These are phyloP conservation scores for Corydoras maculifer DNA, from an alignment of 2,113 vertebrate species.

Conservation along the genomic window DNA sequence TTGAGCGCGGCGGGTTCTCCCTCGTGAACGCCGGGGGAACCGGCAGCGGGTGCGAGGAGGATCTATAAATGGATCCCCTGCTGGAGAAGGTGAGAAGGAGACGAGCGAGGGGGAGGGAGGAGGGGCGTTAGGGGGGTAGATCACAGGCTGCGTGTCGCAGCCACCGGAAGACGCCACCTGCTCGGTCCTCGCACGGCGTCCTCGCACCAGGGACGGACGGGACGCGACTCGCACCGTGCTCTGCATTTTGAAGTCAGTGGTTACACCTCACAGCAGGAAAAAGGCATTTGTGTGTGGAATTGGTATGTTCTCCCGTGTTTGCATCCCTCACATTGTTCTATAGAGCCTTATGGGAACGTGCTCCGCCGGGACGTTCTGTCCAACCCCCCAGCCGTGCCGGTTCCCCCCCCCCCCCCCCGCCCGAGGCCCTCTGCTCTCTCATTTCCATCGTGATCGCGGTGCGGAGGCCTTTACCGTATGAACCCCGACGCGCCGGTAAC, in stretches of 20 bases:
- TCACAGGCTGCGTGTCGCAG: conserved; percentile 10
- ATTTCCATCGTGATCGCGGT: too few relatives aligned
- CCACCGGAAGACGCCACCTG: conserved; percentile 6
- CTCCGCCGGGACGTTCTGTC: too few relatives aligned
- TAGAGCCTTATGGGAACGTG: too few relatives aligned
- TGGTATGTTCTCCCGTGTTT: too few relatives aligned
- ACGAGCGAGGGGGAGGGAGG: conserved; percentile 4
- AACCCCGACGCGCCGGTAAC: too few relatives aligned
- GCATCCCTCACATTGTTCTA: too few relatives aligned
- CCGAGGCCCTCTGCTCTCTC: too few relatives aligned
- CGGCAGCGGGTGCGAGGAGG: conserved; percentile 8
- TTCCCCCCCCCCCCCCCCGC: too few relatives aligned
- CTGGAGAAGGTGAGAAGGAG: conserved; percentile 26
- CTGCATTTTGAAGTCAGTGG: not conserved
- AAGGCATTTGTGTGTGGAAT: too few relatives aligned
- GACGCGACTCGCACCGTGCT: not conserved
- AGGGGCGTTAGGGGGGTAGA: conserved; percentile 26
- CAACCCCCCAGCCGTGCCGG: too few relatives aligned
- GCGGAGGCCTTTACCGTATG: too few relatives aligned
- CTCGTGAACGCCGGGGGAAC: conserved; percentile 22
- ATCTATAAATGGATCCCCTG: conserved; percentile 36
- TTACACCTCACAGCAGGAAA: not conserved
- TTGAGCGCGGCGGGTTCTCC: conserved; percentile 20
- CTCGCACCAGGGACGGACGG: not conserved
- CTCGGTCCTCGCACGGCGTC: not conserved